These are phyloP conservation scores for Tursiops truncatus DNA, from an alignment of 2,113 vertebrate genomes.

Conservation along the genomic window DNA sequence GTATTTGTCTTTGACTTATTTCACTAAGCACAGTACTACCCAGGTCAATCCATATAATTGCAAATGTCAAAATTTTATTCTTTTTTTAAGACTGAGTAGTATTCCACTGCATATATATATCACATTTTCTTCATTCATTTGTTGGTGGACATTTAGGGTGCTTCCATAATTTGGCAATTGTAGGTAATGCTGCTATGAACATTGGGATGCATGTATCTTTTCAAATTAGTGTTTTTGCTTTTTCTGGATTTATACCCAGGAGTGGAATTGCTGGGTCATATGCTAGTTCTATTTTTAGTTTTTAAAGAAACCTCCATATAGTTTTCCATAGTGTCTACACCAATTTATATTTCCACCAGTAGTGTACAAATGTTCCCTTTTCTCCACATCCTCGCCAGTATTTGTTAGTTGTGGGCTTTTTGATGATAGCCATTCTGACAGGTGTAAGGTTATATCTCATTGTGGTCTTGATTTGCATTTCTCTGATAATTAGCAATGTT, in stretches of 20 bases:
- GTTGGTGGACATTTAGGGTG: not conserved
- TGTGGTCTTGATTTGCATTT: too few relatives aligned
- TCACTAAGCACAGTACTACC: not conserved
- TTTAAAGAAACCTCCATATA: not conserved
- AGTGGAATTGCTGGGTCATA: not conserved
- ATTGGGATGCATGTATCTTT: not conserved
- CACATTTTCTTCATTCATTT: too few relatives aligned
- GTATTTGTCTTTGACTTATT: not conserved
- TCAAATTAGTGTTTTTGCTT: not conserved
- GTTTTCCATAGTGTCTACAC: too few relatives aligned
- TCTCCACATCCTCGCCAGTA: too few relatives aligned
- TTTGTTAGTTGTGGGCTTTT: too few relatives aligned
- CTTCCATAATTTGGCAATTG: not conserved
- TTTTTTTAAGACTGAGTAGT: too few relatives aligned
- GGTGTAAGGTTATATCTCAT: too few relatives aligned
- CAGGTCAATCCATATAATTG: not conserved
- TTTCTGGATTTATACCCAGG: not conserved
- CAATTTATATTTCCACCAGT: too few relatives aligned
- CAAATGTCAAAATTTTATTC: not conserved
- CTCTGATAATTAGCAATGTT: too few relatives aligned
- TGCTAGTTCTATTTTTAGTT: not conserved
- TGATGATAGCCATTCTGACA: too few relatives aligned
- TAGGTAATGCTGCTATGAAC: not conserved
- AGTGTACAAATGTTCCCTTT: too few relatives aligned
- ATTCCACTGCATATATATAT: not conserved